These are phyloP conservation scores for Calycopis cecrops DNA, from an alignment of 1,140 invertebrate genomes.

Conservation along the genomic window DNA sequence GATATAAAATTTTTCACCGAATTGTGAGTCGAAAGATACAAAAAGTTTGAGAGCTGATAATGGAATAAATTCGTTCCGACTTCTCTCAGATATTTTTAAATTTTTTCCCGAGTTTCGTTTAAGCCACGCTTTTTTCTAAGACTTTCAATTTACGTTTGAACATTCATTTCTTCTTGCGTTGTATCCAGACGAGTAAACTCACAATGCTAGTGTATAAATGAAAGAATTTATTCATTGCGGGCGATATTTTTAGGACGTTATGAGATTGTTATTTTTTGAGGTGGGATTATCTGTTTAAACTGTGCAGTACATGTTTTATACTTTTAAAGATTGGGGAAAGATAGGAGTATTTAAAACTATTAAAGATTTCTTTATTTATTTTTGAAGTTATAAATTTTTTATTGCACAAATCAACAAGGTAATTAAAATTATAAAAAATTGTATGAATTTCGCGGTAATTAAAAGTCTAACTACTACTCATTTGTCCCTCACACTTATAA, in stretches of 20 bases:
- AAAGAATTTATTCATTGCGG: constrained; percentile 31
- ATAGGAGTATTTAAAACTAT: too few species aligned
- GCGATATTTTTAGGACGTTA: constrained; percentile 28
- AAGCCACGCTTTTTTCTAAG: constrained; percentile 32
- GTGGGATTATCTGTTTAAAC: too few species aligned
- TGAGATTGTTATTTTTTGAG: neutral
- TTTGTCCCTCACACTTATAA: too few species aligned
- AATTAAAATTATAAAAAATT: too few species aligned
- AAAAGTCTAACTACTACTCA: too few species aligned
- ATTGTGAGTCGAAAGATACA: constrained; percentile 19
- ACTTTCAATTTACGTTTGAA: constrained; percentile 38
- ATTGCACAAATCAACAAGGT: too few species aligned
- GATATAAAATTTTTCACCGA: neutral
- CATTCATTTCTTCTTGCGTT: constrained; percentile 33
- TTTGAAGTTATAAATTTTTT: too few species aligned
- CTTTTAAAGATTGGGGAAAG: too few species aligned
- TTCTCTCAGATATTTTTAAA: constrained; percentile 34
- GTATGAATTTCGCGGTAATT: too few species aligned
- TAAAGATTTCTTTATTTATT: too few species aligned
- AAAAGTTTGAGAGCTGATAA: constrained; percentile 32
- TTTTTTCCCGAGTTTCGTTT: constrained; percentile 33
- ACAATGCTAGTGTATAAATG: constrained; percentile 31
- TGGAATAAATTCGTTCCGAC: constrained; percentile 34
- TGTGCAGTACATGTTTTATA: too few species aligned
- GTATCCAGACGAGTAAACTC: constrained; percentile 31